phyloP scores from a whole-genome alignment of 2,113 vertebrate genomes.

The Condylura cristata region DNA sequence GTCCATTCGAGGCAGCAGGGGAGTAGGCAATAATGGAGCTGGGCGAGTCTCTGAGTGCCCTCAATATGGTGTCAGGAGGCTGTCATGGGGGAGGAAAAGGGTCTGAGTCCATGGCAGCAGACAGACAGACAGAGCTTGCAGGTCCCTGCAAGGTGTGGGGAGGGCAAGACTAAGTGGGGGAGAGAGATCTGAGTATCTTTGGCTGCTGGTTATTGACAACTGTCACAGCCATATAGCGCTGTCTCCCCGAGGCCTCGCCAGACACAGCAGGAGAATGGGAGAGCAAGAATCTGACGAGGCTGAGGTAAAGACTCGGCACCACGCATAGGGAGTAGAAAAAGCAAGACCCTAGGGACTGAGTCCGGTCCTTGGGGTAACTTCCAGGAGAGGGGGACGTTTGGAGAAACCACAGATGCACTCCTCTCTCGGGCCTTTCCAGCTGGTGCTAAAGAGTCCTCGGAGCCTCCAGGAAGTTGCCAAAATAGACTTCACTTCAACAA shows the following conservation, averaged over 20 bases:
- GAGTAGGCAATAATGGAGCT: constrained; percentile 51
- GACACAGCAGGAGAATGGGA: background rate
- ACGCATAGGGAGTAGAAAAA: fast-evolving
- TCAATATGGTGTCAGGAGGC: background rate
- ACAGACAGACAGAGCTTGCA: background rate
- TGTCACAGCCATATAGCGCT: fast-evolving
- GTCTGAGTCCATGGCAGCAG: background rate
- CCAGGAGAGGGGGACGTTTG: background rate
- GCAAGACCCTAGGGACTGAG: background rate
- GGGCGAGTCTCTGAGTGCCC: background rate
- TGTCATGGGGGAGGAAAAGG: constrained; percentile 3
- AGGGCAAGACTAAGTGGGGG: background rate
- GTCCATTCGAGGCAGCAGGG: background rate
- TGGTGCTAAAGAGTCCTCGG: background rate
- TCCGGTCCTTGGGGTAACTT: background rate
- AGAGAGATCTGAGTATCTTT: background rate
- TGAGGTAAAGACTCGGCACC: background rate
- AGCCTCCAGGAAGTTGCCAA: background rate
- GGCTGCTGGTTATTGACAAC: background rate
- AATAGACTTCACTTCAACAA: background rate
- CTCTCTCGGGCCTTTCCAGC: background rate
- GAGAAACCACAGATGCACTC: background rate
- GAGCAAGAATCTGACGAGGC: background rate
- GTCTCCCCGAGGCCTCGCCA: background rate
- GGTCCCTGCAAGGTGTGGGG: background rate